A percentile compares a stretch with the other conserved stretches of the same genome.
These are phyloP conservation scores for Mantis religiosa DNA, from an alignment of 2,888 invertebrate species.

Conservation along the genomic window DNA sequence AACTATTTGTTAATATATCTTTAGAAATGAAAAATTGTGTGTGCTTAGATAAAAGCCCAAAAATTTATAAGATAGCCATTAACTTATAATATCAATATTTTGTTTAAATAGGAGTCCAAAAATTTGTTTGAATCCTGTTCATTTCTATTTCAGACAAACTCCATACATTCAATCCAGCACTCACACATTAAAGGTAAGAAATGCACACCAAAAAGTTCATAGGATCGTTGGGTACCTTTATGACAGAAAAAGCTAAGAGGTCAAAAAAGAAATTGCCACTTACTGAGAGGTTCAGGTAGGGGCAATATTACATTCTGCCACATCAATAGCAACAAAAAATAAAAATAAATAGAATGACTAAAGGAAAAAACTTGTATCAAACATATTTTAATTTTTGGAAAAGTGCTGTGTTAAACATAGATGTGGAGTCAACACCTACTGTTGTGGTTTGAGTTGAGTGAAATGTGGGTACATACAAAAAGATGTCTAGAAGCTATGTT, in stretches of 20 bases:
- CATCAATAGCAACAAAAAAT: constrained; percentile 20
- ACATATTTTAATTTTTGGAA: neutral
- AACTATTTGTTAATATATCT: too few relatives aligned
- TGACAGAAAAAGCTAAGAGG: neutral
- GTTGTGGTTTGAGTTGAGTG: neutral
- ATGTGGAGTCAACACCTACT: constrained; percentile 11
- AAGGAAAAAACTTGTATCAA: neutral
- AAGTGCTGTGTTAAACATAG: constrained; percentile 12
- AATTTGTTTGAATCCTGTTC: neutral
- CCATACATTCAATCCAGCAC: neutral
- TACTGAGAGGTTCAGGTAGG: neutral
- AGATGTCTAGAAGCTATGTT: constrained; percentile 3
- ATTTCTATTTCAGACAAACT: neutral
- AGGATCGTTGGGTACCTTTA: neutral
- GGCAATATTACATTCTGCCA: constrained; percentile 21
- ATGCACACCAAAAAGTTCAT: neutral
- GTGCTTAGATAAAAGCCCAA: too few relatives aligned
- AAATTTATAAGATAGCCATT: too few relatives aligned
- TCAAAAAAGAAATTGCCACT: neutral
- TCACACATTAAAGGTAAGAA: constrained; percentile 7
- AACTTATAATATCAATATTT: neutral
- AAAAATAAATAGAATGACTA: neutral
- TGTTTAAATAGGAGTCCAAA: neutral
- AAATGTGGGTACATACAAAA: neutral
- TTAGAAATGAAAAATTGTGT: too few relatives aligned